Base-by-base conservation (phyloP, 2,113 vertebrate genomes). In the Silurus asotus region DNA sequence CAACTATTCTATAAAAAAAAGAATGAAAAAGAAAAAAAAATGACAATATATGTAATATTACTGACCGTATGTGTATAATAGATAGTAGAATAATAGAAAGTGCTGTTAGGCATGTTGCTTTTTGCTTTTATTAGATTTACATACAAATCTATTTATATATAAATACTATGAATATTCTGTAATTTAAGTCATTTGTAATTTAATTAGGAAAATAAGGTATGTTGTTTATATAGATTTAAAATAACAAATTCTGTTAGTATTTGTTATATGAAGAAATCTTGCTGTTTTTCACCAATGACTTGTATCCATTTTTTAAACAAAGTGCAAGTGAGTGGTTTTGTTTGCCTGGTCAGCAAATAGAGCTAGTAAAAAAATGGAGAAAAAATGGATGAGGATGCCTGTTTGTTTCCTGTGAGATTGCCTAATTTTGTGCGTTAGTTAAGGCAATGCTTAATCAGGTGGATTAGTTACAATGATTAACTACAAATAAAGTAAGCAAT, bases 311-410 rank as follows among this genome's bases (percentile, higher is more conserved):
- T 78, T 78, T 78, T 72, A 7, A 45, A 20, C 48, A 45, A 8
- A 0, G 6, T 23, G 67, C 0, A 8, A 70, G 19, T 4, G 10
- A 15, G 65, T 14, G 25, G 28, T 70, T 70, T 19, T 70, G 17
- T 49, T 53, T 76, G 51, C 23, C 75, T 77, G 75, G 75, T 56
- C 75, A 51, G 69, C 69, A 78, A 78, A 56, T 28, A n/a, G 51
- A 55, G n/a, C 10, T 25, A 6, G 6, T 3, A 28, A 5, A 58
- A 58, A 8, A 37, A 55, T n/a, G 0, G 23, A n/a, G 10, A 75
- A 75, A 75, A 75, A 53, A 53, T 77, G 23, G 2, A n/a, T 76
- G 23, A 53, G 17, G 20, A 76, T 76, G 45, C 2, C 9, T 7
- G 14, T 28, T 56, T 20, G 8, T 72, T 49, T 49, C 14, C 8